Base-by-base conservation (phyloP, 2,888 invertebrate species). In the Cotesia congregata region DNA sequence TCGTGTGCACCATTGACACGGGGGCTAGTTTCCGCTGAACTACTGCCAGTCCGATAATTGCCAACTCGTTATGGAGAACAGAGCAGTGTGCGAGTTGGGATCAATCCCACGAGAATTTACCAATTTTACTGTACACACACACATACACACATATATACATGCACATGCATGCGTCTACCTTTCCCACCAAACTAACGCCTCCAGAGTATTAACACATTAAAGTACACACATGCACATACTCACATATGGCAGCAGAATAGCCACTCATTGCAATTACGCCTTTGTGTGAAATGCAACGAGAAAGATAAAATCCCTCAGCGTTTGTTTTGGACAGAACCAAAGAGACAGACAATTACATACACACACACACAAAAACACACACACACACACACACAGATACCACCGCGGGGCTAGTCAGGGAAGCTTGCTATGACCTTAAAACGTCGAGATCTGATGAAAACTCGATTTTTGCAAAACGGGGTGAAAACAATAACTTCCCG, bases 21-120 rank as follows among this genome's bases (percentile, higher is more conserved):
- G 17, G 41, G 41, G 60, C 60, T 65, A 62, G 72, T 72, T 30
- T 12, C 38, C 59, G 73, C 17, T 38, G 61, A 67, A 73, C 73
- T 59, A 67, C 67, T 67, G 67, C 50, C 73, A 73, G 73, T 41
- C 70, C 71, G 59, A 74, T 77, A 77, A 77, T 77, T 74, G 77
- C 77, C 62, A 77, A 71, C 74, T 77, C 77, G 74, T 77, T 77
- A 74, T 67, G 67, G 67, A 74, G 70, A 74, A 77, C 74, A 60
- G 61, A 77, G 73, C 67, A 68, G 60, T 61, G 71, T 40, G 68
- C 69, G 38, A 38, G 76, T 50, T 50, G 17, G 64, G 38, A 77
- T 68, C 39, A 59, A 38, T 59, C 77, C 74, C 74, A 72, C 62
- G 77, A 73, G 74, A 74, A 77, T 77, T 62, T 40, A 70, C 71